These are phyloP conservation scores for Julus scanicus DNA, from an alignment of 2,888 invertebrate species.

Conservation along the genomic window DNA sequence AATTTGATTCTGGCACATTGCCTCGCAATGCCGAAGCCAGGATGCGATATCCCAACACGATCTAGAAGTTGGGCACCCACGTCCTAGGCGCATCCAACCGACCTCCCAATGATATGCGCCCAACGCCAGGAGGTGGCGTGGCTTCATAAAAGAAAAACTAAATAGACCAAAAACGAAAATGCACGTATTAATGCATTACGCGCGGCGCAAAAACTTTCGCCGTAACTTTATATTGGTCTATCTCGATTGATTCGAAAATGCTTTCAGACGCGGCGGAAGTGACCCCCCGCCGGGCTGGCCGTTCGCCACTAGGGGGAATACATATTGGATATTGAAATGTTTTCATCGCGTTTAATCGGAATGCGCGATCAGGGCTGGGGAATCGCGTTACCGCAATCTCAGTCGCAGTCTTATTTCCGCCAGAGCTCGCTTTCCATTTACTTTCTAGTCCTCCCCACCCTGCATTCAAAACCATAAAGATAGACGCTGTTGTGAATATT, in stretches of 20 bases:
- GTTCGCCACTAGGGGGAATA: slow-evolving; percentile 27
- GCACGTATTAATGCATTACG: not conserved
- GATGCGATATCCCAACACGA: no score
- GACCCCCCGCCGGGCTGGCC: slow-evolving; percentile 17
- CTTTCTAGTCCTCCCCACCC: not conserved
- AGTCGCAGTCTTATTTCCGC: slow-evolving; percentile 13
- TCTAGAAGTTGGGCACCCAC: not conserved
- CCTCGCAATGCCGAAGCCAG: not conserved
- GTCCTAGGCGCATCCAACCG: not conserved
- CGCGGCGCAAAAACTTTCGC: not conserved
- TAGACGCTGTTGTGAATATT: not conserved
- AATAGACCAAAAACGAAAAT: not conserved
- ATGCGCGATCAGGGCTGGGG: slow-evolving; percentile 17
- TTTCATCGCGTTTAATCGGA: slow-evolving; percentile 20
- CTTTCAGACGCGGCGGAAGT: slow-evolving; percentile 25
- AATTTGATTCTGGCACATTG: not conserved
- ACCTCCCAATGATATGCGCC: not conserved
- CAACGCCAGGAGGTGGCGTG: not conserved
- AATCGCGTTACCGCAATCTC: not conserved
- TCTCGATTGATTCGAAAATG: slow-evolving; percentile 26
- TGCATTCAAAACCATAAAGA: slow-evolving; percentile 17
- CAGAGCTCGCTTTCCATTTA: slow-evolving; percentile 2
- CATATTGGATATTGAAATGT: slow-evolving; percentile 17
- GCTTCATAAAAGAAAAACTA: not conserved
- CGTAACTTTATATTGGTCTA: slow-evolving; percentile 26